Conservation (phyloP, 1,140 invertebrate species). For the Uloborus diversus region DNA sequence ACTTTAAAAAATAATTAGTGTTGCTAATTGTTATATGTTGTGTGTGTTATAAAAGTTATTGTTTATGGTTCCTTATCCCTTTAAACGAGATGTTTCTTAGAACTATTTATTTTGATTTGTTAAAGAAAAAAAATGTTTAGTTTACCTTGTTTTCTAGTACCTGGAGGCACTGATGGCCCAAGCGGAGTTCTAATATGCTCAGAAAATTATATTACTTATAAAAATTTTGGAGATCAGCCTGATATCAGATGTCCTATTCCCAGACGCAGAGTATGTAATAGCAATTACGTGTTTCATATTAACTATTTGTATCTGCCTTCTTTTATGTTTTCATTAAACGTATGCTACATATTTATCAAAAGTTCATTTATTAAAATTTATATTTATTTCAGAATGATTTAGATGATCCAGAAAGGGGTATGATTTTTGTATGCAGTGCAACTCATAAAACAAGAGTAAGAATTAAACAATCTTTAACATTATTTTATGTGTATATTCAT, state of each 20-base stretch:
- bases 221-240: conserved; percentile 98
- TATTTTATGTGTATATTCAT: neutral
- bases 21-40: too few relatives aligned
- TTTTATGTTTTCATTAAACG: too few relatives aligned
- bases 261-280: conserved; percentile 74
- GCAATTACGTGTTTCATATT: too few relatives aligned
- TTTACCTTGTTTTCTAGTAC: conserved; percentile 65
- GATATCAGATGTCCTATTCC: conserved; percentile 99
- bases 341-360: too few relatives aligned
- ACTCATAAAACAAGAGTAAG: conserved; percentile 94
- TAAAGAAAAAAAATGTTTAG: neutral
- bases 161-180: conserved; percentile 95
- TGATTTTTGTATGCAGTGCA: conserved; percentile 99
- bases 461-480: neutral
- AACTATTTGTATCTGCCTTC: too few relatives aligned
- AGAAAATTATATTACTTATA: conserved; percentile 99
- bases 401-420: conserved; percentile 98
- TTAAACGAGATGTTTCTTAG: too few relatives aligned
- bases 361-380: too few relatives aligned
- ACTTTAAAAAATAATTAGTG: too few relatives aligned
- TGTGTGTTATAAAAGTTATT: too few relatives aligned
- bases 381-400: conserved; percentile 88
- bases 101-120: neutral
- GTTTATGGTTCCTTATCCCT: too few relatives aligned
- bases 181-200: conserved; percentile 99